Base-by-base conservation (phyloP, 2,888 invertebrate species). In the Diadromus collaris region DNA sequence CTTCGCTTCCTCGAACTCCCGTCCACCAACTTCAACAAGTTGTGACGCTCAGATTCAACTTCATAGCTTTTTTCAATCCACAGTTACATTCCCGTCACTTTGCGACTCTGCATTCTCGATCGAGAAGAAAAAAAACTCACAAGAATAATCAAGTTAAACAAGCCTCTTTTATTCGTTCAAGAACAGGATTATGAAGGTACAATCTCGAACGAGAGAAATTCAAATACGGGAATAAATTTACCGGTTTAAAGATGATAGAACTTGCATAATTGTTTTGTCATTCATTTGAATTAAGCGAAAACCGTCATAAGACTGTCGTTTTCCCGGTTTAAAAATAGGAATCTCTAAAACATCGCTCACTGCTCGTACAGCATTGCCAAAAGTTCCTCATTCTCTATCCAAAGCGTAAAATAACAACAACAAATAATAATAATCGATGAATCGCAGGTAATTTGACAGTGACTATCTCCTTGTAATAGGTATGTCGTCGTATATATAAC, bases 121-220 rank as follows among this genome's bases (percentile, higher is more conserved):
- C 21, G 48, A 48, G 48, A 9, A 2, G 19, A 19, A 21, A 48
- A 21, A 41, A 46, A 48, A 48, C 19, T 21, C 48, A 7, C 48
- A 19, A 19, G 46, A 48, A 19, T 19, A 19, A 21, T 48, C 7
- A 19, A 48, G 19, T 48, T 21, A 48, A 48, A 48, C 48, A 48
- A 48, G 48, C 9, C 19, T 21, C 21, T 48, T 21, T 48, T 21
- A 48, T 48, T 48, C 48, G 21, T 19, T 48, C 48, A 48, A 48
- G 19, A 48, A 48, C 19, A 48, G 48, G 9, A 19, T 46, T n/a
- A 46, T 19, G 46, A 46, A 21, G 34, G 7, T 21, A 21, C 9
- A 48, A 48, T 48, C 34, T 34, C 48, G 48, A 48, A 48, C 21
- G 48, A 48, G 48, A 48, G 48, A 48, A n/a, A 48, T 48, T 48